Conservation (phyloP, 2,113 vertebrate species). For the Sturnira hondurensis region DNA sequence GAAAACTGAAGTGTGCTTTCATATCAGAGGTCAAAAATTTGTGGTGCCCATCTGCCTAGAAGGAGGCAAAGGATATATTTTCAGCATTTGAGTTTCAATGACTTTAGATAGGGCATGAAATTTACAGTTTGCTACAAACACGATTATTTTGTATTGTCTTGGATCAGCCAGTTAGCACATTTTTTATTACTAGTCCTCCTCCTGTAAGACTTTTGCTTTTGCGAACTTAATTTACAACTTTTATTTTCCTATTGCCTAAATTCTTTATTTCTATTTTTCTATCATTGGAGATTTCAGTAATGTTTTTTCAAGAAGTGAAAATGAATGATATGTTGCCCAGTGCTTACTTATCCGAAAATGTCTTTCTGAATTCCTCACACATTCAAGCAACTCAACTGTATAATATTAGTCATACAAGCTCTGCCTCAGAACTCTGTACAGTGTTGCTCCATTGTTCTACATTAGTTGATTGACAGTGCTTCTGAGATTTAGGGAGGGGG, state of each 20-base stretch:
- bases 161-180: background rate
- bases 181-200: background rate
- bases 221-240: conserved; percentile 32
- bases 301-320: background rate
- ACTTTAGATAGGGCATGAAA: too few relatives aligned
- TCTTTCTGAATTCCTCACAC: background rate
- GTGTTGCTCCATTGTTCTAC: background rate
- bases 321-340: background rate
- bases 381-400: background rate
- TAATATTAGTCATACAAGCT: background rate
- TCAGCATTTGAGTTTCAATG: background rate
- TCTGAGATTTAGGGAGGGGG: background rate
- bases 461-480: background rate
- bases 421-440: background rate
- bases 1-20: background rate
- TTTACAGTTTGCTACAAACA: background rate
- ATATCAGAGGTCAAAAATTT: background rate
- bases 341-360: background rate
- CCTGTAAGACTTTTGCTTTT: background rate
- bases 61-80: background rate
- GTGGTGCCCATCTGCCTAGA: background rate
- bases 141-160: background rate
- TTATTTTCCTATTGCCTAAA: background rate
- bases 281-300: background rate
- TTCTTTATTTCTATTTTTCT: background rate